Evolutionary conservation across 1,140 invertebrate species (phyloP).

Genomic region (Manduca sexta): DNA sequence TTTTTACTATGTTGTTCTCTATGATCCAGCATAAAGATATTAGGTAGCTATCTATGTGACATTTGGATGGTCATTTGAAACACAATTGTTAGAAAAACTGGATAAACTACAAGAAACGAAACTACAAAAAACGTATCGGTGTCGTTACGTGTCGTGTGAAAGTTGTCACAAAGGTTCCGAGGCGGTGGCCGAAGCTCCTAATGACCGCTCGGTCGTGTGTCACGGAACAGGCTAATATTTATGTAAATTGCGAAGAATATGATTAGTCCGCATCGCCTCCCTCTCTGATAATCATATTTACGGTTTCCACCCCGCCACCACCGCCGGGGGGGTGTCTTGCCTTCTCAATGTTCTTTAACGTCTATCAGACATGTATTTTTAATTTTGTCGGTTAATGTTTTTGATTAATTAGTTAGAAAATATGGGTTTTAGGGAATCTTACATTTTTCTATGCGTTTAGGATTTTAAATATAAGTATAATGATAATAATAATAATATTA

Average conservation of each 20-base stretch:
- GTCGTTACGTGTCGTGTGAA: conserved; percentile 1
- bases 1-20: no score
- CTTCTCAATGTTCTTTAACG: conserved; percentile 16
- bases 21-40: no score
- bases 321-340: conserved; percentile 8
- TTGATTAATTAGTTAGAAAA: no score
- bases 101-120: no score
- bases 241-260: conserved; percentile 71
- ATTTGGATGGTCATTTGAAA: no score
- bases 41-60: no score
- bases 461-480: no score
- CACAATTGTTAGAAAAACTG: no score
- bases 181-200: conserved; percentile 16
- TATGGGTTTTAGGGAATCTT: no score
- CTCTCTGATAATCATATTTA: conserved; percentile 70
- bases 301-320: conserved; percentile 31
- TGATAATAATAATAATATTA: no score
- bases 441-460: no score
- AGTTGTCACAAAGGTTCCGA: background rate
- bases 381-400: background rate
- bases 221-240: conserved; percentile 69
- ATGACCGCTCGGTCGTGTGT: conserved; percentile 42
- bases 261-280: conserved; percentile 66
- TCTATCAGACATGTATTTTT: conserved; percentile 4
- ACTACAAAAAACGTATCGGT: conserved; percentile 1